A percentile compares a stretch with the other conserved stretches of the same genome.
Evolutionary conservation across 2,888 invertebrate genomes (phyloP).

Genomic region (Schizaphis graminum): DNA sequence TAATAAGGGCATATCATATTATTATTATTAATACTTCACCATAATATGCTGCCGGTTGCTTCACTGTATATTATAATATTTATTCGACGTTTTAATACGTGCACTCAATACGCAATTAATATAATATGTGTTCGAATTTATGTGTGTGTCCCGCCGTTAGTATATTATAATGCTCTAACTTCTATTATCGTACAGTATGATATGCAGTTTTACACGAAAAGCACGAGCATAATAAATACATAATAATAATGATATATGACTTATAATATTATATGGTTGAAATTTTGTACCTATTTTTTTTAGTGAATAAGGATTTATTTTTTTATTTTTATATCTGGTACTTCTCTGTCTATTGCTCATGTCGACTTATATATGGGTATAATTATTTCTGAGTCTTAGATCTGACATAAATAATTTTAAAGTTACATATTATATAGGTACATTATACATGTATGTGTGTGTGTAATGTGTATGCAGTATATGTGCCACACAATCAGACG

Average conservation of each 20-base stretch:
- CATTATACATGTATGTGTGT: background rate
- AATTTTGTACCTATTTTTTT: slow-evolving; percentile 1
- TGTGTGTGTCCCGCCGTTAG: background rate
- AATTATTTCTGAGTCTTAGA: slow-evolving; percentile 35
- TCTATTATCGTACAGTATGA: background rate
- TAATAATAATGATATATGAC: slow-evolving; percentile 9
- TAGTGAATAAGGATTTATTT: background rate
- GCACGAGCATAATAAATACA: background rate
- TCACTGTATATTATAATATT: background rate
- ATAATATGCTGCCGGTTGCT: background rate
- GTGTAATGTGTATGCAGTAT: background rate
- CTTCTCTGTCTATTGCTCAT: slow-evolving; percentile 1
- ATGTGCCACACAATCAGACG: slow-evolving; percentile 20
- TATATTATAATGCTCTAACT: background rate
- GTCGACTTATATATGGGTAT: slow-evolving; percentile 50
- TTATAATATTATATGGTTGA: background rate
- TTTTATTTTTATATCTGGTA: slow-evolving; percentile 5
- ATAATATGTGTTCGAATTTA: background rate
- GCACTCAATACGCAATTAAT: background rate
- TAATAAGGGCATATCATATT: background rate
- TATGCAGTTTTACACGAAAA: slow-evolving; percentile 17
- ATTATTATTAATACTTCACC: background rate
- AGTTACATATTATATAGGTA: slow-evolving; percentile 16
- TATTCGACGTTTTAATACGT: background rate
- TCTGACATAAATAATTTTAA: slow-evolving; percentile 35